phyloP scores from a whole-genome alignment of 2,888 invertebrate genomes.

The Euzophera pinguis region DNA sequence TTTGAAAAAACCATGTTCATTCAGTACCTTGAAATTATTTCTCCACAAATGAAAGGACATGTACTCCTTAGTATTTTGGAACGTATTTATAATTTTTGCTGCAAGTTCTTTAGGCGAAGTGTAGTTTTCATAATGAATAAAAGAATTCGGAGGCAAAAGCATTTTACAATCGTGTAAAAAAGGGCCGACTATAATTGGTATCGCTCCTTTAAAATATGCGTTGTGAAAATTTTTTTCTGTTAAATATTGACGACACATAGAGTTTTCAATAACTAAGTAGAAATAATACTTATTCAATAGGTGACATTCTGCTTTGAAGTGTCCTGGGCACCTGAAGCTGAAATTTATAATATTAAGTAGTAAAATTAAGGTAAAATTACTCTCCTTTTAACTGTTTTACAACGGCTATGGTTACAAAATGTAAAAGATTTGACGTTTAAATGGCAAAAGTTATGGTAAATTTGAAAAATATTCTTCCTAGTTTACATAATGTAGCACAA shows the following conservation, averaged over 20 bases:
- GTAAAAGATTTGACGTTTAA: too few species aligned
- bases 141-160: slow-evolving; percentile 82
- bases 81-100: slow-evolving; percentile 67
- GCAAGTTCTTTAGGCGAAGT: slow-evolving; percentile 72
- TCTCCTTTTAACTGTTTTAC: too few species aligned
- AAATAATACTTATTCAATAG: slow-evolving; percentile 81
- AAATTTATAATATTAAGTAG: neutral
- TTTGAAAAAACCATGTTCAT: slow-evolving; percentile 86
- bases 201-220: slow-evolving; percentile 22
- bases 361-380: too few species aligned
- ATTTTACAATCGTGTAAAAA: slow-evolving; percentile 60
- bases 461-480: too few species aligned
- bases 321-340: slow-evolving; percentile 81
- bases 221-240: slow-evolving; percentile 82
- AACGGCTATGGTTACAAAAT: too few species aligned
- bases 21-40: slow-evolving; percentile 71
- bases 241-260: slow-evolving; percentile 83
- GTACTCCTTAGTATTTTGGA: slow-evolving; percentile 46
- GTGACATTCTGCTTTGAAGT: slow-evolving; percentile 80
- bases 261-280: slow-evolving; percentile 85
- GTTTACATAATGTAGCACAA: too few species aligned
- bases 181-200: slow-evolving; percentile 72
- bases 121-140: slow-evolving; percentile 80
- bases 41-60: slow-evolving; percentile 81
- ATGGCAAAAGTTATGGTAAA: too few species aligned